Base-by-base conservation (phyloP, 2,888 invertebrate species). In the Cerceris ruficornis region DNA sequence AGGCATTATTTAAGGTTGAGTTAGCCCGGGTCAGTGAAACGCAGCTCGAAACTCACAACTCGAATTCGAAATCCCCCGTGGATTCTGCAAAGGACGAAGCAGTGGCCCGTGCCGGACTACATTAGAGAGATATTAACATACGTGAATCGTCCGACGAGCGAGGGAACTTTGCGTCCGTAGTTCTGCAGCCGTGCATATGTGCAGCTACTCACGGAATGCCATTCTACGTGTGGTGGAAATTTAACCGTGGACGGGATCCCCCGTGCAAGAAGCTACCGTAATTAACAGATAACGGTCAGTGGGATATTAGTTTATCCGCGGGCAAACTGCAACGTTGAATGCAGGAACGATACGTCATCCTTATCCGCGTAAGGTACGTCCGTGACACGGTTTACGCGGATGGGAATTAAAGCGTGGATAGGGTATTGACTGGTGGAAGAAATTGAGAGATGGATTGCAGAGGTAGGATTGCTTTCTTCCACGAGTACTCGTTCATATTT, bases 211-310 rank as follows among this genome's bases (percentile, higher is more conserved):
- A 43, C 14, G 60, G 60, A 69, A 64, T 54, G 62, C 39, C 69
- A 28, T 59, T 28, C 62, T 80, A 76, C 61, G 72, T 64, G 70
- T 58, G 14, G 50, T 50, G 75, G 46, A 71, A 80, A 77, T 81
- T 81, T 81, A 78, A 83, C 75, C 46, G 77, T 55, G 28, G 69
- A 28, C 28, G 28, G 66, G 60, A 77, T 66, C 67, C 69, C 46
- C 64, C 68, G 54, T 46, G 67, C 83, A 86, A 86, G 81, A 83
- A 85, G 72, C 76, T 52, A 9, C 52, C 75, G 74, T 83, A 85
- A 86, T 86, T 85, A 86, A 85, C 81, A 72, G 86, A 83, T 86
- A 83, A 83, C 78, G 82, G 78, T 76, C 71, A 75, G 39, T 52
- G 57, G 69, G 59, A 71, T 77, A 73, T 82, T 69, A 79, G 75